Evolutionary conservation across 1,140 invertebrate species (phyloP).

Genomic region (Chionoecetes opilio): DNA sequence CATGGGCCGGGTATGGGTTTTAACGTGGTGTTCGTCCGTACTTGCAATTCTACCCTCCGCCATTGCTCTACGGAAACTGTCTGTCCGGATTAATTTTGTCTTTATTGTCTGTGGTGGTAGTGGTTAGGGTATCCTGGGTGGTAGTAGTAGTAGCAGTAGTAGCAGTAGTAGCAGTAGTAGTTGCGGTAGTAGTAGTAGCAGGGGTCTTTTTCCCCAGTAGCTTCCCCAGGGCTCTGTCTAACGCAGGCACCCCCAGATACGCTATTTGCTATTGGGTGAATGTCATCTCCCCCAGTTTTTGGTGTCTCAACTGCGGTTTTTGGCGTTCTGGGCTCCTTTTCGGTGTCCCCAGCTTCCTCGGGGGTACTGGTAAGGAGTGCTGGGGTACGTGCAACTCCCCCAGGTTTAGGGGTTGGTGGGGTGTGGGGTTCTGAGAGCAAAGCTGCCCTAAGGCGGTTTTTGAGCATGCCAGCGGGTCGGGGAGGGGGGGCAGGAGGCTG

Average conservation of each 20-base stretch:
- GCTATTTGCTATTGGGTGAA: conserved; percentile 59
- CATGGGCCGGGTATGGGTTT: too few relatives aligned
- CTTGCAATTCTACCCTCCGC: conserved; percentile 70
- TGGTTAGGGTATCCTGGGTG: too few relatives aligned
- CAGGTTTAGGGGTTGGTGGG: not conserved
- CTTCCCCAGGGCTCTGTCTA: conserved; percentile 73
- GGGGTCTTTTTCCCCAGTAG: not conserved
- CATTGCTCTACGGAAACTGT: conserved; percentile 80
- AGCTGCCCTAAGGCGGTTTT: conserved; percentile 45
- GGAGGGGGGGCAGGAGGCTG: not conserved
- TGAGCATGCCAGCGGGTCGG: conserved; percentile 51
- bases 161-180: too few relatives aligned
- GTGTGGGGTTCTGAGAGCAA: not conserved
- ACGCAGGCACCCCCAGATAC: conserved; percentile 44
- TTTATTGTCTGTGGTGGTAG: conserved; percentile 4
- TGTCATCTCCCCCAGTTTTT: conserved; percentile 63
- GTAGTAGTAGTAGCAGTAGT: too few relatives aligned
- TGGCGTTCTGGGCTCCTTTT: not conserved
- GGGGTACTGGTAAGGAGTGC: not conserved
- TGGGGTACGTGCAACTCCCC: not conserved
- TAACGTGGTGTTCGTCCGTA: conserved; percentile 57
- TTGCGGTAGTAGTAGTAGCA: too few relatives aligned
- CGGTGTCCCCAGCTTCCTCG: not conserved
- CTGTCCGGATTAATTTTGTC: conserved; percentile 79
- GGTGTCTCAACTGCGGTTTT: not conserved